Conservation (phyloP, 2,113 vertebrate species). For the Mola mola region DNA sequence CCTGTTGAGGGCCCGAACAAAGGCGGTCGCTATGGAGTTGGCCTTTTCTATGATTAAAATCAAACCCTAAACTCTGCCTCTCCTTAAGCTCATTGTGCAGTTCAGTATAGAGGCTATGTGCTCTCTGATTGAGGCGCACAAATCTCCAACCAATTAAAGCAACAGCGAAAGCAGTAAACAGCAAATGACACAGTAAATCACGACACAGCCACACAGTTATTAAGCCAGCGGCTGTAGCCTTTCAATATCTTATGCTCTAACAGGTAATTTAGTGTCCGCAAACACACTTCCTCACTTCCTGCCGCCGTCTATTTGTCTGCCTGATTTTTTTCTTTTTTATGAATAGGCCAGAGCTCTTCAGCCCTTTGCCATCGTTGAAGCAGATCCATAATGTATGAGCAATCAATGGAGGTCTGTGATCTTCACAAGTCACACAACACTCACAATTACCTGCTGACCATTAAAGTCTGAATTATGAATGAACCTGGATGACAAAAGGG, state of each 20-base stretch:
- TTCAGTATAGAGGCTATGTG: conserved; percentile 11
- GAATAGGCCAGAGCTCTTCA: conserved; percentile 42
- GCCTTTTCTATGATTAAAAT: conserved; percentile 36
- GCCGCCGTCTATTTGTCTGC: conserved; percentile 28
- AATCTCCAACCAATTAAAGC: conserved; percentile 42
- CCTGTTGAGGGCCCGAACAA: conserved; percentile 61
- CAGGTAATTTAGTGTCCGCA: conserved; percentile 63
- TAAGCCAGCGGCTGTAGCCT: conserved; percentile 38
- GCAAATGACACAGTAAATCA: conserved; percentile 20
- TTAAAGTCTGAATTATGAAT: conserved; percentile 73
- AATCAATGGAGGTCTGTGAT: conserved; percentile 60
- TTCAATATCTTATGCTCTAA: conserved; percentile 40
- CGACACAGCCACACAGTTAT: conserved; percentile 24
- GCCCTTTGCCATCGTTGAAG: conserved; percentile 23
- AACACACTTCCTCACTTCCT: conserved; percentile 68
- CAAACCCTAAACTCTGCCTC: conserved; percentile 18
- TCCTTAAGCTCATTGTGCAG: conserved; percentile 23
- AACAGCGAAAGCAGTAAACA: neutral
- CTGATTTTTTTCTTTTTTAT: conserved; percentile 43
- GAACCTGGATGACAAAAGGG: conserved; percentile 45
- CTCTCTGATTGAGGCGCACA: conserved; percentile 13
- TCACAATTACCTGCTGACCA: conserved; percentile 64
- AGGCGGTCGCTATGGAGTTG: conserved; percentile 22
- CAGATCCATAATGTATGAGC: conserved; percentile 70
- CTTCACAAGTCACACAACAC: conserved; percentile 67